Conservation (phyloP, 2,113 vertebrate species). For the Chionomys nivalis region DNA sequence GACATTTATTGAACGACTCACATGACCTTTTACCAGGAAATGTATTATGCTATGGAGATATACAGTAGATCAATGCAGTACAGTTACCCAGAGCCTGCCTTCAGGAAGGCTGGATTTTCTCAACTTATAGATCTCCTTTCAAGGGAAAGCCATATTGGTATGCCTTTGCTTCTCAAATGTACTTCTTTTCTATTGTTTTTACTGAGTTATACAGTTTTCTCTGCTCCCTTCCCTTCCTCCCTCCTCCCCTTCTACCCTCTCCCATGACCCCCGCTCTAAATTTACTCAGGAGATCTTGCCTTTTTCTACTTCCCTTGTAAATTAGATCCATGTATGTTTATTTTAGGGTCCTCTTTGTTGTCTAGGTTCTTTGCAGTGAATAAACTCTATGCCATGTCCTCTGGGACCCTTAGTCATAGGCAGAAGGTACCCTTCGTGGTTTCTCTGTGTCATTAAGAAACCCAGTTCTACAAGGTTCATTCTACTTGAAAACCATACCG, state of each 20-base stretch:
- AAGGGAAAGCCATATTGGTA: background rate
- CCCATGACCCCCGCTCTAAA: no score
- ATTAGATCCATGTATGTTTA: no score
- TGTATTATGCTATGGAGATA: background rate
- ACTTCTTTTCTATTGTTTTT: background rate
- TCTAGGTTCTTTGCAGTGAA: no score
- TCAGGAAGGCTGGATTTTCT: background rate
- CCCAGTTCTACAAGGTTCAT: background rate
- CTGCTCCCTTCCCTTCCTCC: no score
- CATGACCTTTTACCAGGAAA: background rate
- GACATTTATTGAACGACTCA: background rate
- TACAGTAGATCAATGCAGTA: background rate
- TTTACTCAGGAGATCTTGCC: no score
- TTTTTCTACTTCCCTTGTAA: no score
- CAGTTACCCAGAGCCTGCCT: background rate
- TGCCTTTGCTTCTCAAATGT: background rate
- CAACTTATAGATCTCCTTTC: background rate
- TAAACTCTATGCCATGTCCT: background rate
- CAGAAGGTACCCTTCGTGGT: background rate
- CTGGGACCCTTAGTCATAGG: background rate
- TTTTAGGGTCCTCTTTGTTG: no score
- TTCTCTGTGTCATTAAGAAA: background rate
- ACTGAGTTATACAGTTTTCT: no score
- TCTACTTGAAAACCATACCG: background rate
- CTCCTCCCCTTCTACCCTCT: no score